Conservation (phyloP, 2,888 invertebrate genomes). For the Morpho deidamia region DNA sequence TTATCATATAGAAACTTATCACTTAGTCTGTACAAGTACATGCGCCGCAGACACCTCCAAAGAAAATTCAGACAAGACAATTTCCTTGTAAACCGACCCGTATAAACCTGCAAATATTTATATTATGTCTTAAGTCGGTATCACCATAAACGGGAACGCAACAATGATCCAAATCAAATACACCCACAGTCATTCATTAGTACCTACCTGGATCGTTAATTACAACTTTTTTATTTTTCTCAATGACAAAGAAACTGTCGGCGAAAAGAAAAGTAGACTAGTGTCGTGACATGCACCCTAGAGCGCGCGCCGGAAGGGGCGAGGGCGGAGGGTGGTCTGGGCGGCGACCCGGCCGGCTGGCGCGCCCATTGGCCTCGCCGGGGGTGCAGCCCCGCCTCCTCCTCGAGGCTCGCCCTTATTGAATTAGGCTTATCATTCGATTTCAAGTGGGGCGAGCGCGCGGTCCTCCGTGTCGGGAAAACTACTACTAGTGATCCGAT, state of each 20-base stretch:
- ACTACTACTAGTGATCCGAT: slow-evolving; percentile 65
- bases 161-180: slow-evolving; percentile 41
- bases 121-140: neutral
- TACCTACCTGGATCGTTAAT: slow-evolving; percentile 74
- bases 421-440: slow-evolving; percentile 89
- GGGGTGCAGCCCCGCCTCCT: slow-evolving; percentile 70
- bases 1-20: no score
- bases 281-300: slow-evolving; percentile 77
- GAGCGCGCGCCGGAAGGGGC: slow-evolving; percentile 33
- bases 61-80: neutral
- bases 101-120: slow-evolving; percentile 3
- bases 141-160: slow-evolving; percentile 20
- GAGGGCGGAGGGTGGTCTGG: slow-evolving; percentile 44
- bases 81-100: slow-evolving; percentile 5
- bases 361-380: slow-evolving; percentile 54
- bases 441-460: slow-evolving; percentile 75
- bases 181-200: slow-evolving; percentile 61
- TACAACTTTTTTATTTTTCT: slow-evolving; percentile 78
- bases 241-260: slow-evolving; percentile 79
- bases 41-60: slow-evolving; percentile 8
- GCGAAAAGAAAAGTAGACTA: slow-evolving; percentile 79
- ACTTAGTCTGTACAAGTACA: neutral
- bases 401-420: slow-evolving; percentile 82
- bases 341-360: slow-evolving; percentile 42
- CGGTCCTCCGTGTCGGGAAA: slow-evolving; percentile 66